Conservation (phyloP, 2,888 invertebrate genomes). For the Noctua janthe region DNA sequence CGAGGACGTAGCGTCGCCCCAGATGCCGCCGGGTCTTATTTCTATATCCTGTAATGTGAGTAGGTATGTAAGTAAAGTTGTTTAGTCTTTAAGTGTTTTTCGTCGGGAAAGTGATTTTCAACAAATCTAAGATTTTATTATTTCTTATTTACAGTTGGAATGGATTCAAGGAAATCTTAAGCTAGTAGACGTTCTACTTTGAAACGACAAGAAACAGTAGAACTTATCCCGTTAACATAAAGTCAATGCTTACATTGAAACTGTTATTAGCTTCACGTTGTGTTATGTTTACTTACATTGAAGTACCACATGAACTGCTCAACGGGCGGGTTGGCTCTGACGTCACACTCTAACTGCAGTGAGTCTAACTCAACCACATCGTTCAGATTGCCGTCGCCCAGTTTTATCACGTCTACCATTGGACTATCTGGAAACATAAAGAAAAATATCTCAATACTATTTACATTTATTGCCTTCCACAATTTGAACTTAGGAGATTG, state of each 20-base stretch:
- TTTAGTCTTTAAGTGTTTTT: not conserved
- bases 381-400: conserved; percentile 79
- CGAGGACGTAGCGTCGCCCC: conserved; percentile 79
- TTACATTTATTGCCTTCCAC: not conserved
- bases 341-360: conserved; percentile 84
- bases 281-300: conserved; percentile 80
- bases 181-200: not conserved
- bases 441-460: not conserved
- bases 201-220: not conserved
- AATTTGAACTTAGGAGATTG: not conserved
- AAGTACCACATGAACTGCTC: conserved; percentile 84
- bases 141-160: not conserved
- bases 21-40: conserved; percentile 79
- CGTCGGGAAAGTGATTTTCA: not conserved
- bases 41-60: conserved; percentile 77
- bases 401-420: conserved; percentile 82
- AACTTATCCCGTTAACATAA: not conserved
- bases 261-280: not conserved
- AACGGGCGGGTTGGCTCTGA: conserved; percentile 86
- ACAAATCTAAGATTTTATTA: not conserved
- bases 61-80: not conserved
- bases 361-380: conserved; percentile 85
- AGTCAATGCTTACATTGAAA: not conserved
- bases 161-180: not conserved
- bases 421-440: conserved; percentile 83